These are phyloP conservation scores for Pseudomyrmex cubaensis DNA, from an alignment of 1,140 invertebrate species.

Conservation along the genomic window DNA sequence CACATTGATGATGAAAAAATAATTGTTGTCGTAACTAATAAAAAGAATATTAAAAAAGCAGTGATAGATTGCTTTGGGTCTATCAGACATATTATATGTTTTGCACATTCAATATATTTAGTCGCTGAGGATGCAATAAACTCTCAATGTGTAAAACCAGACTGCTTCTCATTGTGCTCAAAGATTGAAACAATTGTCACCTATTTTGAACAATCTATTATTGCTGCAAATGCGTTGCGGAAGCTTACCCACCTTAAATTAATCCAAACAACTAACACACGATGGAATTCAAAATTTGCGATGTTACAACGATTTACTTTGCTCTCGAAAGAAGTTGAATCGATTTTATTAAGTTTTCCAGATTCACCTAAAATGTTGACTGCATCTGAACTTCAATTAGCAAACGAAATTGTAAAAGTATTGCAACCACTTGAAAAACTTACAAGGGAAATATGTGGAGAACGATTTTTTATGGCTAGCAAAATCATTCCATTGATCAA, in stretches of 20 bases:
- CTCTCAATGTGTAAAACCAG: background rate
- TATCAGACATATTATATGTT: background rate
- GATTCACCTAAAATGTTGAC: background rate
- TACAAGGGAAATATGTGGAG: slow-evolving; percentile 1
- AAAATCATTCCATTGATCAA: slow-evolving; percentile 15
- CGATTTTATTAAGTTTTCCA: too few species aligned
- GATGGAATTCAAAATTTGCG: background rate
- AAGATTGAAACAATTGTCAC: background rate
- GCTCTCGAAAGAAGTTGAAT: background rate
- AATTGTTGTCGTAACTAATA: slow-evolving; percentile 6
- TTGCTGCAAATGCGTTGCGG: slow-evolving; percentile 3
- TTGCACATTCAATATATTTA: slow-evolving; percentile 15
- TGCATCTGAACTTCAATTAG: background rate
- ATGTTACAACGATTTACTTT: background rate
- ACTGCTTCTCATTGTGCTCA: background rate
- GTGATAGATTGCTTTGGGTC: background rate
- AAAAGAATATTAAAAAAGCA: slow-evolving; percentile 13
- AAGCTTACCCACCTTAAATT: background rate
- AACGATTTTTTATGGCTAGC: background rate
- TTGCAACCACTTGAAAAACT: slow-evolving; percentile 12
- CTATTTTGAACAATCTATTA: slow-evolving; percentile 5
- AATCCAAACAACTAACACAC: background rate
- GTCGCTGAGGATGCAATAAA: background rate
- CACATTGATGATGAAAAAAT: slow-evolving; percentile 9
- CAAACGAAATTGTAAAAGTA: slow-evolving; percentile 6